These are phyloP conservation scores for Agonopterix subpropinquella DNA, from an alignment of 2,888 invertebrate genomes.

Conservation along the genomic window DNA sequence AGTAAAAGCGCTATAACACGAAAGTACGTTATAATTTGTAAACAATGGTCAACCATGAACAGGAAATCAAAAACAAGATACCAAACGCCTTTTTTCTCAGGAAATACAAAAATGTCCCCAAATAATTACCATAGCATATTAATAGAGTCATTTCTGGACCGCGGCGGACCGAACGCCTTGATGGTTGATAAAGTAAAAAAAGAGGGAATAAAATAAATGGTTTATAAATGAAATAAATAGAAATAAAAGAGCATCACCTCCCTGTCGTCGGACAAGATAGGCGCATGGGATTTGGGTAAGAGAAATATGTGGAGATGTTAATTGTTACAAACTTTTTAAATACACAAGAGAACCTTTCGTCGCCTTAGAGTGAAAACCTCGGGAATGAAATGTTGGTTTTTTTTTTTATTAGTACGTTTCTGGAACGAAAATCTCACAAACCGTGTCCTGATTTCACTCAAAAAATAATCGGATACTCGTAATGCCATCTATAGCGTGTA, in stretches of 20 bases:
- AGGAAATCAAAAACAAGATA: background rate
- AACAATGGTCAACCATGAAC: background rate
- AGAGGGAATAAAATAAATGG: constrained; percentile 47
- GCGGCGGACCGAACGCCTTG: constrained; percentile 13
- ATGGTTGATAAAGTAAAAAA: constrained; percentile 13
- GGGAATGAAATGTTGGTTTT: no score
- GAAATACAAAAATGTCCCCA: constrained; percentile 25
- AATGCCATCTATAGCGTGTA: no score
- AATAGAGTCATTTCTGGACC: constrained; percentile 55
- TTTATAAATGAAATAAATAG: constrained; percentile 57
- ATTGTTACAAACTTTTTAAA: background rate
- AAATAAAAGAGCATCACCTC: constrained; percentile 40
- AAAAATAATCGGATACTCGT: no score
- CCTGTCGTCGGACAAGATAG: constrained; percentile 35
- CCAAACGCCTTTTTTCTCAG: background rate
- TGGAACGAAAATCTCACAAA: no score
- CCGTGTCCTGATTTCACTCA: no score
- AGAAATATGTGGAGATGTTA: constrained; percentile 17
- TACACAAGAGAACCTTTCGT: no score
- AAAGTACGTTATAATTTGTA: background rate
- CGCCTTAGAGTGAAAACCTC: no score
- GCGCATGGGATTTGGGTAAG: constrained; percentile 19
- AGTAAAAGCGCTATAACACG: no score
- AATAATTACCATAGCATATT: constrained; percentile 42
- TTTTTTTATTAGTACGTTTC: no score